Evolutionary conservation across 1,140 invertebrate species (phyloP), one percentile per base, ranked within the genome.

Genomic region (Mylabris phalerata): DNA sequence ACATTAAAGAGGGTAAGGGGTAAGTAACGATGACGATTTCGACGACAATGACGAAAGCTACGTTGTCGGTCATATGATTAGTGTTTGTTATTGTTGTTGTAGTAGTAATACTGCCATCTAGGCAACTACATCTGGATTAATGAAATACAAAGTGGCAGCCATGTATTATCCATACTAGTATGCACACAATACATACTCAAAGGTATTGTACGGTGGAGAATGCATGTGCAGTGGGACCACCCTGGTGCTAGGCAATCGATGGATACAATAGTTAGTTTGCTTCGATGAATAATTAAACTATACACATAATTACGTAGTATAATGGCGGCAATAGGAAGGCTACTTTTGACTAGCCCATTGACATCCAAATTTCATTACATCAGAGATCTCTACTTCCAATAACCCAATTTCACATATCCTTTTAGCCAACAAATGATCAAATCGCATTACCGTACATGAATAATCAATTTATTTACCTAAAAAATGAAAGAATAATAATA

Each of bases 191-290:
- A 65, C 63, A 62, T 60, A 50, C 60, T 62, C 63, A 62, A 55
- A 65, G 61, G 63, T 60, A 65, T 65, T 65, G 64, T 65, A 65
- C 51, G 58, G 49, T 60, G 58, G 47, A 65, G 61, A 65, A 63
- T 65, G 63, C 63, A 65, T 58, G 58, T 60, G 64, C 58, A 59
- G 51, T 54, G 58, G 58, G 64, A 65, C 61, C 60, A 63, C 64
- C 64, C 55, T 43, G 59, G 55, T 63, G 58, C 61, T 63, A 63
- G 55, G 57, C 61, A 65, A 65, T 65, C 61, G 64, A 63, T 60
- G 54, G 50, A 51, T 63, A 65, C 61, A 65, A 65, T 63, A 58
- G 57, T 65, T 60, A 65, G 60, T 65, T 65, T 65, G 63, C 55
- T 58, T 49, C 51, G 52, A 55, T 63, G 57, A 65, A 65, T 63